phyloP scores from a whole-genome alignment of 2,113 vertebrate species.

The Athene cunicularia region DNA sequence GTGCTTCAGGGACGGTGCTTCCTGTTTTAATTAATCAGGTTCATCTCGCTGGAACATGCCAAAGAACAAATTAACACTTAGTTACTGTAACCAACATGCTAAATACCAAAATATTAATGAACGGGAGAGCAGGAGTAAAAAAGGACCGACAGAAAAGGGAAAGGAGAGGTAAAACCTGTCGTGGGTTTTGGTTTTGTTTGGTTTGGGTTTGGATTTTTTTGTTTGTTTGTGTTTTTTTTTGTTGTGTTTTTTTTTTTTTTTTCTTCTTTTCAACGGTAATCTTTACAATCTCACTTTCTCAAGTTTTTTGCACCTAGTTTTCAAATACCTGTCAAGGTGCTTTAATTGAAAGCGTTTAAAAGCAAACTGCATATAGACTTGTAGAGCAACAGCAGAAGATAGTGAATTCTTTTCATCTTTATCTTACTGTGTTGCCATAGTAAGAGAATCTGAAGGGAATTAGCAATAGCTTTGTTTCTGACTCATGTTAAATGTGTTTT shows the following conservation, averaged over 20 bases:
- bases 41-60: slow-evolving; percentile 77
- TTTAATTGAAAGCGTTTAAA: slow-evolving; percentile 53
- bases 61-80: slow-evolving; percentile 82
- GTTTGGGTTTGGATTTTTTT: background rate
- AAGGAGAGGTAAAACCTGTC: background rate
- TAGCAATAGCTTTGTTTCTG: slow-evolving; percentile 25
- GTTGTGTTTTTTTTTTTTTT: background rate
- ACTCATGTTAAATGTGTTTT: slow-evolving; percentile 41
- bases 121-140: background rate
- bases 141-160: background rate
- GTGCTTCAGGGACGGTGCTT: slow-evolving; percentile 69
- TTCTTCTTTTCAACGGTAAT: background rate
- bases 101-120: slow-evolving; percentile 69
- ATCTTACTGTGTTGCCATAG: slow-evolving; percentile 25
- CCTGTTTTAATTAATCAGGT: slow-evolving; percentile 82
- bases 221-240: background rate
- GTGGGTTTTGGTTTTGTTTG: background rate
- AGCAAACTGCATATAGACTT: background rate
- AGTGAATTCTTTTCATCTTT: slow-evolving; percentile 53
- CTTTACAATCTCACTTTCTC: background rate
- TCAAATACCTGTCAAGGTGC: slow-evolving; percentile 20
- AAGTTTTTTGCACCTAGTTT: background rate
- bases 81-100: slow-evolving; percentile 72
- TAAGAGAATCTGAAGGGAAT: slow-evolving; percentile 40
- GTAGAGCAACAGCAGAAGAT: slow-evolving; percentile 13